These are phyloP conservation scores for Natator depressus DNA, from an alignment of 2,113 vertebrate species.

Conservation along the genomic window DNA sequence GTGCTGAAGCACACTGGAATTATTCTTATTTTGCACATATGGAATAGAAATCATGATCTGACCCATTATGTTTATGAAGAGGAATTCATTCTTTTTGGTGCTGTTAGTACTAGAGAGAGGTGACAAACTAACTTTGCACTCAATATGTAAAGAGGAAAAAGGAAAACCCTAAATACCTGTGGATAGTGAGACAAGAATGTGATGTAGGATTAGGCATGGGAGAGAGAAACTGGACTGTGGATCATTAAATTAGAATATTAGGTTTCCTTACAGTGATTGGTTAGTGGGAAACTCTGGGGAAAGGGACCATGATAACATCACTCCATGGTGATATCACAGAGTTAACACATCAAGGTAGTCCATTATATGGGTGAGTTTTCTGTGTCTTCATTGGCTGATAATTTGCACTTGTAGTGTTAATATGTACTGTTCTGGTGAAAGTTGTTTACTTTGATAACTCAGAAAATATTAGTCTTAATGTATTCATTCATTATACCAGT, in stretches of 20 bases:
- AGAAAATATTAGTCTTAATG: background rate
- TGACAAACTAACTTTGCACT: background rate
- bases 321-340: background rate
- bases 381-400: background rate
- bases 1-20: background rate
- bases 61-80: background rate
- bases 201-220: background rate
- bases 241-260: background rate
- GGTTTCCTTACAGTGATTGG: background rate
- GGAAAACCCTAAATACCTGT: accelerated
- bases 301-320: background rate
- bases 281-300: background rate
- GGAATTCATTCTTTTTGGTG: background rate
- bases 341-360: background rate
- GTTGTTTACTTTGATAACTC: background rate
- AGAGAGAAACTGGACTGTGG: background rate
- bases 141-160: background rate
- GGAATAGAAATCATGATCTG: background rate
- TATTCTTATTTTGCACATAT: background rate
- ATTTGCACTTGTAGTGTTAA: background rate
- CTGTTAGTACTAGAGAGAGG: background rate
- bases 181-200: background rate
- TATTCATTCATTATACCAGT: background rate
- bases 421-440: accelerated
- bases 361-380: background rate